phyloP scores from a whole-genome alignment of 2,797 vertebrate genomes.

The Heteromormyrus szaboi region DNA sequence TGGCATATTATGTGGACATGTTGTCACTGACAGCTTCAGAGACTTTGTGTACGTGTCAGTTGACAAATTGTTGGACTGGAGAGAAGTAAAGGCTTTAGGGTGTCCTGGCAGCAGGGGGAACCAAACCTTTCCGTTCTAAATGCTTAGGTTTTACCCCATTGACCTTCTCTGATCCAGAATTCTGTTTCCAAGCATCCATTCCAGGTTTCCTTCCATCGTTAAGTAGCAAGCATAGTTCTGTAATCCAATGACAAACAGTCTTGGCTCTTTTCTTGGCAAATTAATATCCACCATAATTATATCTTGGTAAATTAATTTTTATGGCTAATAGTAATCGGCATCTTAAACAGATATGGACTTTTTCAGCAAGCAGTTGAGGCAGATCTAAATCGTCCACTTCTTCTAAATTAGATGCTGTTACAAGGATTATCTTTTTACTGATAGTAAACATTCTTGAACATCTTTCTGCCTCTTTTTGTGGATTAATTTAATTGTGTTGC shows the following conservation, averaged over 20 bases:
- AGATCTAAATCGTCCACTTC: background rate
- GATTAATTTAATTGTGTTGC: background rate
- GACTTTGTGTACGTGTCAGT: background rate
- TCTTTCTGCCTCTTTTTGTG: background rate
- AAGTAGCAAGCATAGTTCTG: background rate
- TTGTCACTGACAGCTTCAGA: background rate
- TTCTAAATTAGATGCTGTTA: background rate
- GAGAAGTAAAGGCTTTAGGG: background rate
- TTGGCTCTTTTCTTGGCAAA: background rate
- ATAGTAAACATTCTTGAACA: background rate
- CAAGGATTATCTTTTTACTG: background rate
- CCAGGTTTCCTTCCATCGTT: background rate
- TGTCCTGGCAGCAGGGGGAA: background rate
- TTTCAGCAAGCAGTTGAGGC: background rate
- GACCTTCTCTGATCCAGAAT: background rate
- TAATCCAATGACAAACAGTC: slow-evolving; percentile 14
- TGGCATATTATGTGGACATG: background rate
- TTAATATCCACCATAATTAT: background rate
- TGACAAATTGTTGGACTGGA: background rate
- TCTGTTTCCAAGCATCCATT: background rate
- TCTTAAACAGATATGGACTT: background rate
- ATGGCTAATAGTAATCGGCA: background rate
- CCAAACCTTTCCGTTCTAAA: background rate
- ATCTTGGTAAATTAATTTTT: background rate
- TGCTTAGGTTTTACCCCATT: background rate